Evolutionary conservation across 2,888 invertebrate species (phyloP).

Genomic region (Tholera decimalis): DNA sequence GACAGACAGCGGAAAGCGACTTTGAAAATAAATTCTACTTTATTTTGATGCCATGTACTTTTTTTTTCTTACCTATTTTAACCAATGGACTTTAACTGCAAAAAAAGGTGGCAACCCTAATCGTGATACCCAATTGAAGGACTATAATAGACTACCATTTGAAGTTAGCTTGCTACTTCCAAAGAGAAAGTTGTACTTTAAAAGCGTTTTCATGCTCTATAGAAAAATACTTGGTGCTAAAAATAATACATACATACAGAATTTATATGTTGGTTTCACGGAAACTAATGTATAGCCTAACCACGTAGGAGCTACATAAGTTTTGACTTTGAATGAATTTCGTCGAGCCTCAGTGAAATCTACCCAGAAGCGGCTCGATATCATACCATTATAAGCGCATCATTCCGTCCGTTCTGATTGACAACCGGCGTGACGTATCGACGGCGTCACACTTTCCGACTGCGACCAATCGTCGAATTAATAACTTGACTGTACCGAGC

Average conservation of each 20-base stretch:
- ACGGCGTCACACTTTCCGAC: slow-evolving; percentile 79
- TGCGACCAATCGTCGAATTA: slow-evolving; percentile 76
- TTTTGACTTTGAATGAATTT: slow-evolving; percentile 65
- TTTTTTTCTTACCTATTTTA: too few species aligned
- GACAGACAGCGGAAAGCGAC: too few species aligned
- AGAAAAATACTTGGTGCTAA: slow-evolving; percentile 16
- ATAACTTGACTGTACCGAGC: slow-evolving; percentile 65
- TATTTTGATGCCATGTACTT: too few species aligned
- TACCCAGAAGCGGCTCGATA: slow-evolving; percentile 81
- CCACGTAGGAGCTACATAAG: slow-evolving; percentile 30
- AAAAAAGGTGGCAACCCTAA: too few species aligned
- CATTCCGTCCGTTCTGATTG: slow-evolving; percentile 85
- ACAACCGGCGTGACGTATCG: slow-evolving; percentile 86
- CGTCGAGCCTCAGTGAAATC: slow-evolving; percentile 72
- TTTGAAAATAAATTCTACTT: too few species aligned
- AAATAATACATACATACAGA: slow-evolving; percentile 20
- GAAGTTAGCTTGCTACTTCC: slow-evolving; percentile 12
- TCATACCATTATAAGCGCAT: slow-evolving; percentile 83
- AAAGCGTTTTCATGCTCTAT: slow-evolving; percentile 30
- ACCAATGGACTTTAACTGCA: too few species aligned
- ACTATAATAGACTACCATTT: slow-evolving; percentile 13
- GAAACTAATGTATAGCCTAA: slow-evolving; percentile 46
- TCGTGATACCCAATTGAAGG: slow-evolving; percentile 13
- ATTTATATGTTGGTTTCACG: slow-evolving; percentile 40
- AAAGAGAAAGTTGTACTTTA: slow-evolving; percentile 48